Base-by-base conservation (phyloP, 1,140 invertebrate genomes). In the Lordiphosa stackelbergi region DNA sequence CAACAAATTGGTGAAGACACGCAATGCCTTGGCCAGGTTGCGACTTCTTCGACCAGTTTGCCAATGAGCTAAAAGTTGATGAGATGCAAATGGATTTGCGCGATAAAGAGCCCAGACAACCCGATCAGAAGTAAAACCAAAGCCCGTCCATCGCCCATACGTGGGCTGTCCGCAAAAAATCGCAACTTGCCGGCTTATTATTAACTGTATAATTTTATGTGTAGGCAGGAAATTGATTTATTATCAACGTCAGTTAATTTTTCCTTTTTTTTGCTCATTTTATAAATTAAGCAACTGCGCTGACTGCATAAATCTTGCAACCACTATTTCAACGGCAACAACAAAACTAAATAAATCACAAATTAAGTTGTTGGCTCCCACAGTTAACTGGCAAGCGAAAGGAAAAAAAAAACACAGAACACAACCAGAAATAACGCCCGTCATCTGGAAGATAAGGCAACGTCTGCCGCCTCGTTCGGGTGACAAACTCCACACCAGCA, bases 221-320 rank as follows among this genome's bases (percentile, higher is more conserved):
- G 75, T 81, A 81, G 75, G 75, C 75, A 81, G 75, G 72, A 81
- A 81, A 81, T 81, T 81, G 75, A 81, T 81, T 81, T 81, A 81
- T 83, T 81, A 81, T 81, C 75, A 83, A 62, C 77, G 72, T 72
- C 68, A 61, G 75, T 75, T 81, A 68, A 78, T 81, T 78, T 78
- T 73, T 64, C 53, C 68, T 48, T 55, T 74, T 78, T 78, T 73
- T 64, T 62, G 66, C 52, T 55, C 57, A 72, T 81, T 56, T 74
- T 70, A 60, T 81, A 70, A 81, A 70, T 64, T 79, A 74, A 74
- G 66, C 74, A 78, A 73, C 69, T 69, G 46, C 48, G 59, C 73
- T 51, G 55, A 59, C 61, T 51, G 74, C 66, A 62, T 49, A 69
- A 66, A 53, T 66, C 71, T 79, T 47, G 66, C 43, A 69, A 69